These are phyloP conservation scores for Andricus curvator DNA, from an alignment of 2,888 invertebrate genomes.

Conservation along the genomic window DNA sequence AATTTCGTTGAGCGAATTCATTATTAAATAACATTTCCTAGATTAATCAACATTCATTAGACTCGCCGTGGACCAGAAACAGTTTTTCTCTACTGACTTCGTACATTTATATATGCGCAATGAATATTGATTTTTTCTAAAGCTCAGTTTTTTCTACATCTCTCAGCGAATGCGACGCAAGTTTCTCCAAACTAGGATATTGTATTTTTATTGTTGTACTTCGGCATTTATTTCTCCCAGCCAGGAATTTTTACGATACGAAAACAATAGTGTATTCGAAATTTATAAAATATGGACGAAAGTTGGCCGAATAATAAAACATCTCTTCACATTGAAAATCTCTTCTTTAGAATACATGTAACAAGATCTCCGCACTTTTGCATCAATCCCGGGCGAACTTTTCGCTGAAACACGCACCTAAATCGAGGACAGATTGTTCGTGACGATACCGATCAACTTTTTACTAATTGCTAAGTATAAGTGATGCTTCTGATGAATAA, in stretches of 20 bases:
- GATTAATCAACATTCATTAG: slow-evolving; percentile 17
- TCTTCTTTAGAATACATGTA: slow-evolving; percentile 13
- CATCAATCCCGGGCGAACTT: slow-evolving; percentile 69
- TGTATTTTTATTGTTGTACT: neutral
- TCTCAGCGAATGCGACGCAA: neutral
- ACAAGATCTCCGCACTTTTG: slow-evolving; percentile 65
- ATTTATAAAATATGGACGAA: slow-evolving; percentile 1
- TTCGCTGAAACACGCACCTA: slow-evolving; percentile 63
- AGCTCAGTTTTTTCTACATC: slow-evolving; percentile 10
- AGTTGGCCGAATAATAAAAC: slow-evolving; percentile 34
- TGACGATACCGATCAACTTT: slow-evolving; percentile 71
- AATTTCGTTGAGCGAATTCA: slow-evolving; percentile 19
- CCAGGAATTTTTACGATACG: neutral
- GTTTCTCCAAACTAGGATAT: neutral
- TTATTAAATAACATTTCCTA: slow-evolving; percentile 21
- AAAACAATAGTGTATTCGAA: neutral
- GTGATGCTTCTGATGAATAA: slow-evolving; percentile 73
- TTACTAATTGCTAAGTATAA: slow-evolving; percentile 71
- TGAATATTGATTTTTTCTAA: slow-evolving; percentile 28
- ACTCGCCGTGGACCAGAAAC: slow-evolving; percentile 16
- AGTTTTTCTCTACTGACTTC: slow-evolving; percentile 10
- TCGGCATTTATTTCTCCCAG: slow-evolving; percentile 1
- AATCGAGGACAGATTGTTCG: slow-evolving; percentile 70
- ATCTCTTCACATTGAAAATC: slow-evolving; percentile 22
- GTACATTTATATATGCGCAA: slow-evolving; percentile 4